Base-by-base conservation (phyloP, 2,797 vertebrate species). In the Poecilia gillii region DNA sequence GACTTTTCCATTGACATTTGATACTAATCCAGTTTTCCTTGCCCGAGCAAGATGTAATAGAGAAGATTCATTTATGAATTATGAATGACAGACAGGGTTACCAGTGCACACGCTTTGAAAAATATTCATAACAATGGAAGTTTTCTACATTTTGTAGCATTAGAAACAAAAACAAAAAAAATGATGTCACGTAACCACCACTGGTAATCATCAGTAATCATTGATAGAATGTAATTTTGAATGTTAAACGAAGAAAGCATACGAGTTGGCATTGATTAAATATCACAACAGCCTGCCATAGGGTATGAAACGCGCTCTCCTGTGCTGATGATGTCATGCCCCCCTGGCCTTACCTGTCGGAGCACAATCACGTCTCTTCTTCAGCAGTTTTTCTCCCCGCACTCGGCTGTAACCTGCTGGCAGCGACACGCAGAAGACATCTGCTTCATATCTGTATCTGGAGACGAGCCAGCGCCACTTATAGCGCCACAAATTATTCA, bases 281-380 rank as follows among this genome's bases (percentile, higher is more conserved):
- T 70, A n/a, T 43, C 12, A 43, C 1, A 45, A 45, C 41, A n/a
- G 11, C 25, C 25, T 70, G 23, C 66, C 66, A 45, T 0, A 70
- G 23, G 0, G 4, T 45, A 12, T 70, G 20, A 70, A 43, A 14
- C 1, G 0, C 11, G 66, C 66, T 70, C 66, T 70, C 25, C 23
- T 43, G 64, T 45, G 68, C 28, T 18, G 83, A 66, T 92, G 92
- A 92, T 62, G 91, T 93, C 90, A 93, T 87, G 75, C 46, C 39
- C 47, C 18, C n/a, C 47, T 47, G 75, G 51, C 13, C 49, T 73
- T 25, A 81, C 87, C 84, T 88, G 78, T 81, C 23, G 4, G 53
- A 36, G 36, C 14, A 14, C 47, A 31, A 18, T 20, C 68, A 3
- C 53, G 20, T 72, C 45, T 73, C 12, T 72, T 51, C 66, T 81